Percentiles rank a stretch among this genome's conserved stretches.
phyloP scores from a whole-genome alignment of 2,113 vertebrate genomes.

The Phylloscopus whistleri region DNA sequence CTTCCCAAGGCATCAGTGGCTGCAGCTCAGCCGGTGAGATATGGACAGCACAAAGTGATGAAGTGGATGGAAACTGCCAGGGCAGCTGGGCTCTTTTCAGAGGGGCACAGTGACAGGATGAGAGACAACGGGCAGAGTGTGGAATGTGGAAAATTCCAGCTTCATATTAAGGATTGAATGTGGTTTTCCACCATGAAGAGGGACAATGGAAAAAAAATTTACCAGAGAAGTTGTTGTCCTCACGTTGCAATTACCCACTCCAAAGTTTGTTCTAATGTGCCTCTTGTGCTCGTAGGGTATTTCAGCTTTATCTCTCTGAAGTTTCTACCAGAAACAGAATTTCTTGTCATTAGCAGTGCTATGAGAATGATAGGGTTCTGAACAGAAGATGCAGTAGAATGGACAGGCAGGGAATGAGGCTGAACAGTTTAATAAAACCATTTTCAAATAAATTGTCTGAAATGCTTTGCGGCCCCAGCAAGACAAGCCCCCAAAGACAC shows the following conservation, averaged over 20 bases:
- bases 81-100: not conserved
- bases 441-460: not conserved
- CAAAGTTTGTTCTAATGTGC: not conserved
- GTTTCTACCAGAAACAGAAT: not conserved
- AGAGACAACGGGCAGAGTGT: accelerated
- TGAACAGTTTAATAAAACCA: not conserved
- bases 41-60: not conserved
- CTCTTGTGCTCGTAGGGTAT: not conserved
- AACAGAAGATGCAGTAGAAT: not conserved
- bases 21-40: not conserved
- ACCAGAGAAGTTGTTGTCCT: not conserved
- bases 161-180: not conserved
- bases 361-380: not conserved
- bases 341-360: not conserved
- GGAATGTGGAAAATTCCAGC: not conserved
- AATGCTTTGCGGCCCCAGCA: not conserved
- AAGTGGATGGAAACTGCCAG: not conserved
- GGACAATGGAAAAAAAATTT: not conserved
- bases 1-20: not conserved
- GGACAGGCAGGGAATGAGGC: not conserved
- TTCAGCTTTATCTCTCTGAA: not conserved
- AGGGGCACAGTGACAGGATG: not conserved
- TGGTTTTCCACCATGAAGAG: accelerated
- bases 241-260: accelerated
- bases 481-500: not conserved